phyloP scores from a whole-genome alignment of 2,797 vertebrate genomes.

The Rhabdophis nuchalis region DNA sequence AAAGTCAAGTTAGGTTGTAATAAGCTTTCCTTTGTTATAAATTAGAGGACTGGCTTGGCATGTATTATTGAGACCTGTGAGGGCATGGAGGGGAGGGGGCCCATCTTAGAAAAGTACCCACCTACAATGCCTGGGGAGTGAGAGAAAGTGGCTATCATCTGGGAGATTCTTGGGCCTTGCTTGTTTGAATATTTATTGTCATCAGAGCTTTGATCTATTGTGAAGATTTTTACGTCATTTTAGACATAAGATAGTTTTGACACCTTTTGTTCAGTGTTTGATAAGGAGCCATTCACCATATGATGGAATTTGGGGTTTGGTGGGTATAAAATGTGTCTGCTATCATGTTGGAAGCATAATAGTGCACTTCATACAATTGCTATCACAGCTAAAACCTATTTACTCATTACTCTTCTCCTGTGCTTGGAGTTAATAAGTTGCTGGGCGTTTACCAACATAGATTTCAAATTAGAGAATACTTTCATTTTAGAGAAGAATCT shows the following conservation, averaged over 20 bases:
- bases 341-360: not conserved
- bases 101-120: not conserved
- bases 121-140: not conserved
- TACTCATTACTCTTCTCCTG: not conserved
- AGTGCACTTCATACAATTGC: not conserved
- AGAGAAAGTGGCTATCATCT: not conserved
- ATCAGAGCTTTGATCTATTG: not conserved
- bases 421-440: not conserved
- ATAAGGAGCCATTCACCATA: not conserved
- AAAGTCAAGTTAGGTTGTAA: not conserved
- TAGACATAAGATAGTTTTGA: not conserved
- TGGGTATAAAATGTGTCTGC: not conserved
- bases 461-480: not conserved
- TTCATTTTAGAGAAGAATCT: not conserved
- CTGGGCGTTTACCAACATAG: not conserved
- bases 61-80: not conserved
- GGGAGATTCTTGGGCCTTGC: not conserved
- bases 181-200: not conserved
- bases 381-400: not conserved
- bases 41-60: not conserved
- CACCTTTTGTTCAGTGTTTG: not conserved
- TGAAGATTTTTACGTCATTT: not conserved
- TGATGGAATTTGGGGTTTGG: not conserved
- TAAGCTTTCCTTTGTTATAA: not conserved
- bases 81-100: not conserved